Evolutionary conservation across 2,797 vertebrate species (phyloP).

Genomic region (Melopsittacus undulatus): DNA sequence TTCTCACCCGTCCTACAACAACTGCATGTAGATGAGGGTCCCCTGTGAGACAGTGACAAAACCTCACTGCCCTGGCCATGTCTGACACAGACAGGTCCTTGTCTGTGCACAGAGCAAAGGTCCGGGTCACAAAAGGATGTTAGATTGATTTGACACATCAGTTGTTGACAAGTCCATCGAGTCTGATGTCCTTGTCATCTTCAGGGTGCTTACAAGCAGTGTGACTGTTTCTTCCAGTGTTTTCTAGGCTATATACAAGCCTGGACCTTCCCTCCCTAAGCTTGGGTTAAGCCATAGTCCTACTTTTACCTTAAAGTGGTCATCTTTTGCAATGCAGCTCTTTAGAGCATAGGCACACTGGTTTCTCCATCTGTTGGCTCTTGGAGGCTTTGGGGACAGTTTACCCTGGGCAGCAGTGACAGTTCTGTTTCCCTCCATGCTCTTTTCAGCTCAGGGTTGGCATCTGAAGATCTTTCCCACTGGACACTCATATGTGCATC

Average conservation of each 20-base stretch:
- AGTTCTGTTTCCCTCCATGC: background rate
- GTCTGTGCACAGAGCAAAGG: background rate
- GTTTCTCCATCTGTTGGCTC: background rate
- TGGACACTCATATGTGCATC: accelerated
- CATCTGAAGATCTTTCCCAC: background rate
- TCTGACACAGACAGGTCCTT: background rate
- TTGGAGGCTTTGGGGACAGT: background rate
- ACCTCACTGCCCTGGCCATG: background rate
- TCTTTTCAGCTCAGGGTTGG: background rate
- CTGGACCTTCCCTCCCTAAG: background rate
- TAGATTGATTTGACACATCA: background rate
- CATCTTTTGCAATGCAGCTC: background rate
- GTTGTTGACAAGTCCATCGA: background rate
- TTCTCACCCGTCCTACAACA: background rate
- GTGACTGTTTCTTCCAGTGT: background rate
- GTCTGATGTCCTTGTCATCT: background rate
- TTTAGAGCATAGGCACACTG: background rate
- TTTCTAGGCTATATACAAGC: background rate
- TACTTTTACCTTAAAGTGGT: background rate
- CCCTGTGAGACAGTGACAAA: background rate
- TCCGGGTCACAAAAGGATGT: background rate
- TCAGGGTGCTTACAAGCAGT: background rate
- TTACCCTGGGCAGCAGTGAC: background rate
- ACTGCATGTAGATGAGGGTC: background rate
- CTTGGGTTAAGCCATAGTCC: background rate